These are phyloP conservation scores for Caenorhabditis auriculariae DNA, from an alignment of 2,888 invertebrate genomes.

Conservation along the genomic window DNA sequence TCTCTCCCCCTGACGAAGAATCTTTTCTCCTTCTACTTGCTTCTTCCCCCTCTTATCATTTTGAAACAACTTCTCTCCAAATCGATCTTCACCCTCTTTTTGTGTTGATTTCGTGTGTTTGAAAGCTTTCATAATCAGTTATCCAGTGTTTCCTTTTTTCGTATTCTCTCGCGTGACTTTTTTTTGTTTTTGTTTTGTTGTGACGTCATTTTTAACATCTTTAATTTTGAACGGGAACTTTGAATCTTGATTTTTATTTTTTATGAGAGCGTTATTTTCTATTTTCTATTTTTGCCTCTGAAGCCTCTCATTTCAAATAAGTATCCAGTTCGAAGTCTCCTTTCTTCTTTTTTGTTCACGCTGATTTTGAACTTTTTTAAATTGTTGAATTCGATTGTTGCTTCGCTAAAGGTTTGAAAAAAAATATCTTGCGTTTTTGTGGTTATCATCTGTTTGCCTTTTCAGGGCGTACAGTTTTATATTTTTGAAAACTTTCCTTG, in stretches of 20 bases:
- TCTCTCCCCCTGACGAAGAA: neutral
- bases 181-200: neutral
- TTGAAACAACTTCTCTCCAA: neutral
- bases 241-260: too few relatives aligned
- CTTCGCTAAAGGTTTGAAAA: neutral
- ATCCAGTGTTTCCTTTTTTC: neutral
- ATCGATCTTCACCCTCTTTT: neutral
- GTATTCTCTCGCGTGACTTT: neutral
- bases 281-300: neutral
- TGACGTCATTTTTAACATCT: neutral
- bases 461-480: too few relatives aligned
- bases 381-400: neutral
- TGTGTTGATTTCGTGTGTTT: too few relatives aligned
- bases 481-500: too few relatives aligned
- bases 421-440: too few relatives aligned
- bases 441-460: too few relatives aligned
- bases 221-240: neutral
- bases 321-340: constrained; percentile 2
- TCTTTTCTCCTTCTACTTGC: constrained; percentile 3
- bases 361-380: neutral
- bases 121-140: too few relatives aligned
- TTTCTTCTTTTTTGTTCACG: neutral
- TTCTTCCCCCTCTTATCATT: neutral
- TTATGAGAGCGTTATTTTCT: constrained; percentile 3
- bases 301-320: neutral